phyloP scores from a whole-genome alignment of 2,113 vertebrate species.

The Sciurus niger region DNA sequence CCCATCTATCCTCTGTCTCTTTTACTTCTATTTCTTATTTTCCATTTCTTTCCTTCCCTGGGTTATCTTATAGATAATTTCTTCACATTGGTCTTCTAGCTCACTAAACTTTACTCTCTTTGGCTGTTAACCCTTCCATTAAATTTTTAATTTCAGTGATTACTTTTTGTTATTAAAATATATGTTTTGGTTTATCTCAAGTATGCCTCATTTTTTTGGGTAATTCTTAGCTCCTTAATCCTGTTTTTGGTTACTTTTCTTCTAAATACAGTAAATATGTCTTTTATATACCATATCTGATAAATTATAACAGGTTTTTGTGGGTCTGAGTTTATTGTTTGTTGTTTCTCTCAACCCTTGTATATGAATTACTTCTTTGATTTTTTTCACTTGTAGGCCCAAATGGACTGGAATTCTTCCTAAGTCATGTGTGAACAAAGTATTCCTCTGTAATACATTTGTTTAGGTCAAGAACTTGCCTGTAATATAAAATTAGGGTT shows the following conservation, averaged over 20 bases:
- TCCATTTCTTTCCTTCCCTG: background rate
- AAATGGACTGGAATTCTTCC: conserved; percentile 39
- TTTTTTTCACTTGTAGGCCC: background rate
- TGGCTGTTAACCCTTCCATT: background rate
- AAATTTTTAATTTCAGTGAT: conserved; percentile 34
- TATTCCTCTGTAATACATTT: conserved; percentile 21
- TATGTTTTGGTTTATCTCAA: background rate
- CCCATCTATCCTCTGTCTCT: background rate
- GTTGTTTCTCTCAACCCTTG: conserved; percentile 8
- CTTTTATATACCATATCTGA: conserved; percentile 38
- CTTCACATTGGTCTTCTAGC: background rate
- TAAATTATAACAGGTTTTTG: conserved; percentile 12
- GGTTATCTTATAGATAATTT: conserved; percentile 5
- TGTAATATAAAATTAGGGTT: background rate
- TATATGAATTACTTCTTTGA: background rate
- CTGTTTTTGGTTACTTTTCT: conserved; percentile 35
- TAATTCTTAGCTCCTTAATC: conserved; percentile 7
- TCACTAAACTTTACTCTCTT: conserved; percentile 44
- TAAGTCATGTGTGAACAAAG: background rate
- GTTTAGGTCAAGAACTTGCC: background rate
- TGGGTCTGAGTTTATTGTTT: background rate
- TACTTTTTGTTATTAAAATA: conserved; percentile 53
- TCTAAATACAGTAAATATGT: background rate
- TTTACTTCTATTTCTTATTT: conserved; percentile 16
- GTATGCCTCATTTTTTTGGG: background rate